Evolutionary conservation across 2,113 vertebrate genomes (phyloP).

Genomic region (Cacatua alba): DNA sequence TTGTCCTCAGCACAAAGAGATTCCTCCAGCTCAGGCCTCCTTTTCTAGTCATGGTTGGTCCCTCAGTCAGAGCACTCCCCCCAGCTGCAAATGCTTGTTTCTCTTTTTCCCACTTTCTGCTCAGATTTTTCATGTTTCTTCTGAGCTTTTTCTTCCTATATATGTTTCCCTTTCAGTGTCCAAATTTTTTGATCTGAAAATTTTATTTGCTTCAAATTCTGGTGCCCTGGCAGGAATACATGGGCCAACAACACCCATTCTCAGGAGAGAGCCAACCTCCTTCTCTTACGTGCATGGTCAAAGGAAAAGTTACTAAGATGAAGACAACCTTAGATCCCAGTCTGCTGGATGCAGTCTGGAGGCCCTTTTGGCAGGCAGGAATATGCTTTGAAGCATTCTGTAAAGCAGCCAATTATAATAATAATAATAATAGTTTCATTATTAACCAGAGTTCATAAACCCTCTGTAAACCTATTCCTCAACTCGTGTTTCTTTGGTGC

Average conservation of each 20-base stretch:
- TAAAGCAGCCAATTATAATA: constrained; percentile 18
- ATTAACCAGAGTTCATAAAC: constrained; percentile 57
- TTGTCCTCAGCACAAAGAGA: background rate
- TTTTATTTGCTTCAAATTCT: background rate
- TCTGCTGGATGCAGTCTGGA: background rate
- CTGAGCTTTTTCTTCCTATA: background rate
- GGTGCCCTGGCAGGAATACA: background rate
- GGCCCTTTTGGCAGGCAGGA: constrained; percentile 14
- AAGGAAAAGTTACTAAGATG: background rate
- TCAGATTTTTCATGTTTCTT: background rate
- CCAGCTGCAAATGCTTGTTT: background rate
- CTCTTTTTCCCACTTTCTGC: background rate
- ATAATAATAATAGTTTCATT: constrained; percentile 41
- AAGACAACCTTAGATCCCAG: background rate
- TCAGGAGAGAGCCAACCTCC: background rate
- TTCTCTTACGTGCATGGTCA: background rate
- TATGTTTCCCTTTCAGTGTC: background rate
- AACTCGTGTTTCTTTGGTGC: constrained; percentile 38
- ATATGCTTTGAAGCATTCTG: background rate
- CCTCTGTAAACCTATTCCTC: constrained; percentile 29
- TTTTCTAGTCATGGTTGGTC: background rate
- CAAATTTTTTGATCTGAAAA: background rate
- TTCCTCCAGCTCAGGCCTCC: background rate
- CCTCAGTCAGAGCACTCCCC: background rate
- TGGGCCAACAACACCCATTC: background rate